Evolutionary conservation across 2,797 vertebrate genomes (phyloP), one percentile per base, ranked within the genome.

Genomic region (Syndactyla subalaris): DNA sequence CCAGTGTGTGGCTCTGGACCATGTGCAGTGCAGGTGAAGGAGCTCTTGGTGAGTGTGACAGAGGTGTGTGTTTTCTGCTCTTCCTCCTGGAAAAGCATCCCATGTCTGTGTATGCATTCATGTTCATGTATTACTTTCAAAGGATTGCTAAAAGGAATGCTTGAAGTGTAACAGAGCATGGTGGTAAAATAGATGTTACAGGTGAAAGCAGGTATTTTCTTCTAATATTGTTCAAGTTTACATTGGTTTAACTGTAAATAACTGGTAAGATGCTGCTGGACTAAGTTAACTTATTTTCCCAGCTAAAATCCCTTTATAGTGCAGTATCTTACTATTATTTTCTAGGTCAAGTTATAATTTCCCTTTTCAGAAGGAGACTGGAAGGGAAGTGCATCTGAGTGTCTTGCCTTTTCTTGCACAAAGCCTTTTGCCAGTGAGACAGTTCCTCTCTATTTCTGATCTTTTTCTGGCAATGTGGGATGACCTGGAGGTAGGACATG

Each of bases 381-480:
- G 38, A 65, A 39, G 66, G 29, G 38, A 5, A 11, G 32, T 29
- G 4, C 12, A 12, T 23, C 8, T 20, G 46, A 51, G 21, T 32
- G 51, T 24, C 26, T 72, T 41, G 32, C 30, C 14, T 54, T 27
- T 48, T 43, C 51, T 73, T 30, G 26, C n/a, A 30, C 32, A 48
- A 32, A 51, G 10, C 11, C 34, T 68, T 67, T 36, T 41, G 51
- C 46, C 46, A 4, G 3, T 39, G 6, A 12, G n/a, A 14, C 14
- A 17, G 54, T 41, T 73, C 24, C 17, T 48, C 29, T 38, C 4
- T 24, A 13, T 55, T 74, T 72, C 34, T 88, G 20, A 21, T 46
- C 36, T 75, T 43, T 41, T 9, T 32, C 39, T 77, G 80, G 29
- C 0, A 2, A 4, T n/a, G 61, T 10, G 3, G 8, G 1, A 9